phyloP scores from a whole-genome alignment of 2,797 vertebrate genomes.

The Xiphorhynchus erythropygius region DNA sequence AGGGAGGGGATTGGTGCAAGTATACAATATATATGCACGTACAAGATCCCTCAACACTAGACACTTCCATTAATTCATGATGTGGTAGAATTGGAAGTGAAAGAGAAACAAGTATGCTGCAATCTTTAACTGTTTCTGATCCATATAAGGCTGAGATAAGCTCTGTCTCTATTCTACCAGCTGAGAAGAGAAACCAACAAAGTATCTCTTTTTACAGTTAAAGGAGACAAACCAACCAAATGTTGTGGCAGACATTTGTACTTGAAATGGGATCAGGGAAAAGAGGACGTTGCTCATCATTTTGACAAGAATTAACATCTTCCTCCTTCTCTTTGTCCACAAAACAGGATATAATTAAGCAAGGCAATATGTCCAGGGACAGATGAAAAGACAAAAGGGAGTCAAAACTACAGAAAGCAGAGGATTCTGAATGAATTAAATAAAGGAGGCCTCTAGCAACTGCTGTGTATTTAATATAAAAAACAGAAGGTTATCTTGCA shows the following conservation, averaged over 20 bases:
- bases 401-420: slow-evolving; percentile 7
- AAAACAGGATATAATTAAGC: slow-evolving; percentile 47
- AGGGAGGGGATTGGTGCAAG: background rate
- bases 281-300: background rate
- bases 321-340: background rate
- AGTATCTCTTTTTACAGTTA: background rate
- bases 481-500: slow-evolving; percentile 14
- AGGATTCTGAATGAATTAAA: slow-evolving; percentile 20
- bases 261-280: background rate
- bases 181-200: background rate
- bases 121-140: background rate
- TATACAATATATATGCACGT: background rate
- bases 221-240: background rate
- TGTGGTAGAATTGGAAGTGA: background rate
- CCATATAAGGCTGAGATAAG: background rate
- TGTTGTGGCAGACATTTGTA: background rate
- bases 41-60: background rate
- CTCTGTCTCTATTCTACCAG: background rate
- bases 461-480: background rate
- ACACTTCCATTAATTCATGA: background rate
- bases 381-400: slow-evolving; percentile 38
- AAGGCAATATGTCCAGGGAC: slow-evolving; percentile 8
- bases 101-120: background rate
- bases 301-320: background rate
- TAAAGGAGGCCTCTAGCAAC: slow-evolving; percentile 4